Base-by-base conservation (phyloP, 2,113 vertebrate species). In the Anguilla rostrata region DNA sequence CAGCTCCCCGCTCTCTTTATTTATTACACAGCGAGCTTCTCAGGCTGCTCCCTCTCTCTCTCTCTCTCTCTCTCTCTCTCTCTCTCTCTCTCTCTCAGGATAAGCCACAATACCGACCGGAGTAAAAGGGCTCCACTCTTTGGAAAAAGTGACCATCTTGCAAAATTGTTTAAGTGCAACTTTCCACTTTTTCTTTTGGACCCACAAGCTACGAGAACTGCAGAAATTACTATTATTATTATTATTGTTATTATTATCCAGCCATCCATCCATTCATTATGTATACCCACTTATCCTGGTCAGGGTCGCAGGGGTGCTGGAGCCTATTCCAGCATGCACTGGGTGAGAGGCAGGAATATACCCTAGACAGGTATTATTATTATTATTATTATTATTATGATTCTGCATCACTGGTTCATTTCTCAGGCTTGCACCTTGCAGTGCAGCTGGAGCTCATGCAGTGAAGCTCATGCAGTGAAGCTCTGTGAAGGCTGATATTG, bases 401-500 rank as follows among this genome's bases (percentile, higher is more conserved):
- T 29, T 66, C 80, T 79, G 40, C 85, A 86, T 82, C 85, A 86
- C 39, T 86, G 78, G 29, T 18, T 60, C 34, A 80, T 81, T 86
- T 39, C 80, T 18, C 75, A 49, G 43, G 53, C 84, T 56, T 16
- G 81, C 71, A 60, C 81, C 60, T 66, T 66, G 60, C 60, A 66
- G 7, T 66, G 60, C 60, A 66, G 60, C 34, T 11, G 26, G 34
- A n/a, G 71, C n/a, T 9, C 88, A 84, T 90, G 84, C 40, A 80
- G 34, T 34, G 34, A 34, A 1, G 34, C 34, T 34, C 34, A 1
- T 34, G 34, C 34, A 34, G 34, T 34, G 34, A 34, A 1, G 86
- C 57, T 9, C 75, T 87, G 56, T 88, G 90, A 90, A 91, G 83
- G 84, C 78, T 83, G 40, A 60, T 66, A 81, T 81, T 88, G 87